Base-by-base conservation (phyloP, 2,888 invertebrate species). In the Halictus ligatus region DNA sequence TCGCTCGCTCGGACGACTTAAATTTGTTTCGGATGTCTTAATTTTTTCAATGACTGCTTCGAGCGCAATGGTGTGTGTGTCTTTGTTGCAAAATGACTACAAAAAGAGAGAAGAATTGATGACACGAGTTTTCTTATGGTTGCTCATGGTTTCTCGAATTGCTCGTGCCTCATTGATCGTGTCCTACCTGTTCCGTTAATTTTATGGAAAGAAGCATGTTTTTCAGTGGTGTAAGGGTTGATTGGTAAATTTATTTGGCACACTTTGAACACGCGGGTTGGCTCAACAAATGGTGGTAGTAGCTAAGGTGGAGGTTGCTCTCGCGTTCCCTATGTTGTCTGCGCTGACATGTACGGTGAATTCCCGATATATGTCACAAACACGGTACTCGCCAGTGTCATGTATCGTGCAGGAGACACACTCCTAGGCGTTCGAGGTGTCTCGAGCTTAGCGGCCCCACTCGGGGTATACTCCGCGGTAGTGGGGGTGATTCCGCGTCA, bases 221-320 rank as follows among this genome's bases (percentile, higher is more conserved):
- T 71, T 71, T 43, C 69, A 43, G 43, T n/a, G 71, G n/a, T 43
- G n/a, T 13, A 71, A 13, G 71, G 71, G n/a, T 40, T 71, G 13
- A n/a, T 18, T 13, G 40, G 43, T n/a, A 4, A 4, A 43, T 71
- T 43, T 21, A n/a, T 5, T n/a, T n/a, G 71, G 4, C 12, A 71
- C 5, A 71, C n/a, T n/a, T 43, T 2, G n/a, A 13, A 71, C 13
- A 13, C n/a, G 43, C 43, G n/a, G 13, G 43, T 40, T 75, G 50
- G 64, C 58, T 83, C 69, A 69, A 76, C 79, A 60, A 77, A 69
- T 74, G 88, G 89, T 92, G 91, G 90, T 92, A 91, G 88, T 90
- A 90, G 91, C 93, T 92, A 87, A 91, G 91, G 91, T 93, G 92
- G 92, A 92, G 91, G 92, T 92, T 92, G 91, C 83, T 88, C 83